A percentile compares a stretch with the other conserved stretches of the same genome.
These are phyloP conservation scores for Turnix velox DNA, from an alignment of 2,113 vertebrate species.

Conservation along the genomic window DNA sequence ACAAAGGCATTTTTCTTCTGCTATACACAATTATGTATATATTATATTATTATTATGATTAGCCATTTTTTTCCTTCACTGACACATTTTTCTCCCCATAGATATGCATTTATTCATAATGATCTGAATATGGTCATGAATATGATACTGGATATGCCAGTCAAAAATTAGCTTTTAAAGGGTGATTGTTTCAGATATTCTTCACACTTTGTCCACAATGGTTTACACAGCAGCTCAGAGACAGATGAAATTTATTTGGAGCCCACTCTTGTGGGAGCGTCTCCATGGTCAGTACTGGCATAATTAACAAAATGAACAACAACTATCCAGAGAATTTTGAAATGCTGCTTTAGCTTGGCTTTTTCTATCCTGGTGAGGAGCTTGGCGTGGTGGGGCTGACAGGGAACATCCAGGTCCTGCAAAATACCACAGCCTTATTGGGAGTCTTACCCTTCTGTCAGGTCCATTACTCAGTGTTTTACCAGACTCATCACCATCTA, in stretches of 20 bases:
- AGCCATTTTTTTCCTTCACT: background rate
- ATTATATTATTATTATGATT: too few species aligned
- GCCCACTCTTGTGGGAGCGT: fast-evolving
- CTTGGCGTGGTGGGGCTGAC: background rate
- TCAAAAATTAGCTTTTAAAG: background rate
- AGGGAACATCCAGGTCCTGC: background rate
- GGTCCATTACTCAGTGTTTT: fast-evolving
- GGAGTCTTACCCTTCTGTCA: background rate
- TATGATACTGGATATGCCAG: too few species aligned
- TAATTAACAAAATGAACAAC: background rate
- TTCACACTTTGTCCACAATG: background rate
- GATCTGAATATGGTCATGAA: too few species aligned
- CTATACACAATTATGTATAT: background rate
- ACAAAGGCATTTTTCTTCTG: slow-evolving; percentile 20
- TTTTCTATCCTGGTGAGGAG: fast-evolving
- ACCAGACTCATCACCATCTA: too few species aligned
- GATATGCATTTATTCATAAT: background rate
- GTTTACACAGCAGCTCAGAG: background rate
- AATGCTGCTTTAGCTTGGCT: background rate
- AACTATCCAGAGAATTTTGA: background rate
- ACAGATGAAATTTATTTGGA: background rate
- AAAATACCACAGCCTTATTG: fast-evolving
- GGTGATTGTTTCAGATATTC: background rate
- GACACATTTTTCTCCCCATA: background rate
- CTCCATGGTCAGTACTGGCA: fast-evolving